These are phyloP conservation scores for Acanthosoma haemorrhoidale DNA, from an alignment of 2,888 invertebrate genomes.

Conservation along the genomic window DNA sequence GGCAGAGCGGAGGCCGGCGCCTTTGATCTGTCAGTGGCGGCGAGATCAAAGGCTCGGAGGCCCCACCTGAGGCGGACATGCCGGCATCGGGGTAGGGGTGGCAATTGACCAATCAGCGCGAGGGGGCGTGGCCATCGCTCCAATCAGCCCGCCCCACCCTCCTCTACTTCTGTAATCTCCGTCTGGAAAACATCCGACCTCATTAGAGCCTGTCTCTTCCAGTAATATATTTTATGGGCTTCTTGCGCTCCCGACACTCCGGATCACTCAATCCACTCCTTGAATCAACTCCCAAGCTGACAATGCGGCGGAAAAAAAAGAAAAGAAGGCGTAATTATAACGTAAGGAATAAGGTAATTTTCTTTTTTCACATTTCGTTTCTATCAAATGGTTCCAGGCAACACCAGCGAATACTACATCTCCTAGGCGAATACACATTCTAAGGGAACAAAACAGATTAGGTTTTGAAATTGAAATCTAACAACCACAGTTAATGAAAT, in stretches of 20 bases:
- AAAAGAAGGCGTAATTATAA: background rate
- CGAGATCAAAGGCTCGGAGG: constrained; percentile 2
- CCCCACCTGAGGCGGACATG: constrained; percentile 1
- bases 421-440: too few species aligned
- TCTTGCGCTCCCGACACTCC: background rate
- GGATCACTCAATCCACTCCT: background rate
- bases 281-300: too few species aligned
- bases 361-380: background rate
- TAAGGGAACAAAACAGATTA: background rate
- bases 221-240: constrained; percentile 12
- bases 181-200: constrained; percentile 14
- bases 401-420: too few species aligned
- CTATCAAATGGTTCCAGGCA: too few species aligned
- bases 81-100: background rate
- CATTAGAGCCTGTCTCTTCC: constrained; percentile 3
- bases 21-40: constrained; percentile 12
- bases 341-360: background rate
- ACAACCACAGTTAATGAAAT: background rate
- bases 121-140: background rate
- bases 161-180: background rate
- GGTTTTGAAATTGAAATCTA: background rate
- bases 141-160: background rate
- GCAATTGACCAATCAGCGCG: background rate
- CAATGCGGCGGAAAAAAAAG: background rate
- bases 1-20: background rate